These are phyloP conservation scores for Clepsis dumicolana DNA, from an alignment of 2,888 invertebrate species.

Conservation along the genomic window DNA sequence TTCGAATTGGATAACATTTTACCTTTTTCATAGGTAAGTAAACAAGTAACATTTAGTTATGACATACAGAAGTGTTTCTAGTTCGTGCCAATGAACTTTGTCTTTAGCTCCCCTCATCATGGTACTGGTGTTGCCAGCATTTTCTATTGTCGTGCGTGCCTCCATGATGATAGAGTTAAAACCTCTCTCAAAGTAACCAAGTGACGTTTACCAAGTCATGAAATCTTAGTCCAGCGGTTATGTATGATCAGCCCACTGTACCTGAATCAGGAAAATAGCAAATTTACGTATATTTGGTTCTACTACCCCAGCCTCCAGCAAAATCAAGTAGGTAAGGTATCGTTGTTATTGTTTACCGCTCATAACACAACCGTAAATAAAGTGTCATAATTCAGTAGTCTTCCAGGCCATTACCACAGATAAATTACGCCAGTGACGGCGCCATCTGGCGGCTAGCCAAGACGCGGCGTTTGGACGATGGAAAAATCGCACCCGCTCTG, in stretches of 20 bases:
- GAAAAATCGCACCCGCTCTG: conserved; percentile 29
- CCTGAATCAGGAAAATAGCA: background rate
- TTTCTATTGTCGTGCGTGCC: too few species aligned
- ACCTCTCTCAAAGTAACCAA: too few species aligned
- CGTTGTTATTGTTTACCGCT: conserved; percentile 42
- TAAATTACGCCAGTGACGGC: conserved; percentile 58
- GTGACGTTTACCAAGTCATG: too few species aligned
- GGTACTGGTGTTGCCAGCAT: too few species aligned
- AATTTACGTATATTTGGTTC: too few species aligned
- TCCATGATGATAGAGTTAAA: too few species aligned
- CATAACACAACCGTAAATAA: conserved; percentile 53
- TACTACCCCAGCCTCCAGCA: background rate
- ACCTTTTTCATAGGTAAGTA: too few species aligned
- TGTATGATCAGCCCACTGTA: background rate
- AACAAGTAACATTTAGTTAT: too few species aligned
- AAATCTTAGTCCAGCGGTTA: background rate
- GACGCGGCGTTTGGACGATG: conserved; percentile 39
- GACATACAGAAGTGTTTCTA: too few species aligned
- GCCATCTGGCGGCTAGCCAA: conserved; percentile 56
- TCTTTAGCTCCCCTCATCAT: background rate
- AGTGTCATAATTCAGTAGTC: conserved; percentile 71
- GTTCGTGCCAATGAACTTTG: background rate
- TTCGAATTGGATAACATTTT: conserved; percentile 2
- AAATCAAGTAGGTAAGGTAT: conserved; percentile 20
- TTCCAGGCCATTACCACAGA: conserved; percentile 69